Evolutionary conservation across 92 coral and sea anemone species (phyloP).

Genomic region (Parazoanthus darwini): DNA sequence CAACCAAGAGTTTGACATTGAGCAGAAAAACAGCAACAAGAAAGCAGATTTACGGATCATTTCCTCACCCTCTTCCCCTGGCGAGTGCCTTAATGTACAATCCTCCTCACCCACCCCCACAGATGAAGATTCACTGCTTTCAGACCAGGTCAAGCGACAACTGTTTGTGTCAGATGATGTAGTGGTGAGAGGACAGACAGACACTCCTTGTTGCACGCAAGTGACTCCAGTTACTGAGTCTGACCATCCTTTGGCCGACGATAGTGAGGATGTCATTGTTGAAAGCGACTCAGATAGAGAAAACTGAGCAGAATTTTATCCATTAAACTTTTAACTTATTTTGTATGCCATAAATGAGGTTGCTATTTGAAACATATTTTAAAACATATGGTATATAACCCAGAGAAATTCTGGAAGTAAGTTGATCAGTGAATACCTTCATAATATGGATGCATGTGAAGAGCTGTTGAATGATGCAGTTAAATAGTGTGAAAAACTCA

Average conservation of each 20-base stretch:
- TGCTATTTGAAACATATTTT: too few relatives aligned
- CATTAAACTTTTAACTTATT: neutral
- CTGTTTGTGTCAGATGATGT: constrained; percentile 14
- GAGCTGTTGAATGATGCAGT: too few relatives aligned
- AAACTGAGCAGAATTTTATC: neutral
- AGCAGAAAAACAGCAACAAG: neutral
- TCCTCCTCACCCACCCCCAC: neutral
- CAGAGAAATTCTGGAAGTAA: too few relatives aligned
- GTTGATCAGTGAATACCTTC: too few relatives aligned
- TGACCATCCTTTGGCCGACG: neutral
- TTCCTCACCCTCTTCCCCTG: constrained; percentile 18
- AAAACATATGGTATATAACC: too few relatives aligned
- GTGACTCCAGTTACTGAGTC: neutral
- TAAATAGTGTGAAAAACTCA: too few relatives aligned
- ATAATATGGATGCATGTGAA: too few relatives aligned
- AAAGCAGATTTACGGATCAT: neutral
- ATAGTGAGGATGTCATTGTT: constrained; percentile 31
- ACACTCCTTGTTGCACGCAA: neutral
- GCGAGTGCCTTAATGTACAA: neutral
- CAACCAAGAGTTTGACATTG: neutral
- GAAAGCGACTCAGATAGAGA: constrained; percentile 35
- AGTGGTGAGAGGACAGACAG: neutral
- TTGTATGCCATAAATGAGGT: neutral
- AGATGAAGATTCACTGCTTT: neutral
- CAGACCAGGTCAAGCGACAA: constrained; percentile 8